Evolutionary conservation across 1,140 invertebrate species (phyloP), one percentile per base, ranked within the genome.

Genomic region (Micrasema minimum): DNA sequence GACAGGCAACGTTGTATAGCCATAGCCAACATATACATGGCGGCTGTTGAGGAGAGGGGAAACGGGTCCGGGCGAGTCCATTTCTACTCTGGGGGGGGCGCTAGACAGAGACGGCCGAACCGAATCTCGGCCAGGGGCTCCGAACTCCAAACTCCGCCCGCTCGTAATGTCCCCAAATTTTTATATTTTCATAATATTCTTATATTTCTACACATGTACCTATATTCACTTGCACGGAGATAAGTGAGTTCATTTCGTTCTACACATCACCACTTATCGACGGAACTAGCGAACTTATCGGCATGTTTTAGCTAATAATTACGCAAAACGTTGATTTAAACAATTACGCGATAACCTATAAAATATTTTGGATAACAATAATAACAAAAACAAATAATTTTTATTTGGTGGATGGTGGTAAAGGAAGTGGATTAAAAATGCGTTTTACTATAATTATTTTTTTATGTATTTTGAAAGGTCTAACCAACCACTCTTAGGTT

Each of bases 1-100:
- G 82, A 82, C 79, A 83, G 81, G 83, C 82, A 83, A 83, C 82
- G 83, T 80, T 81, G 81, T 83, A 82, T 82, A 82, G 81, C 76
- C 78, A 82, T 82, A 82, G 81, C 76, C 78, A 78, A 77, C 77
- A 78, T 79, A 76, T 76, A 77, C 72, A 75, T 78, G 80, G 78
- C 78, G 80, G 79, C 79, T 77, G 80, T 79, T 80, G 81, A 68
- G 69, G 72, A 57, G 62, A 12, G 50, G 62, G 71, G 31, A 31
- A 35, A 22, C 37, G 55, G 51, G 66, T n/a, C 37, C 43, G 66
- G 55, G 53, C 66, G 53, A 48, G 51, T 59, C 66, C 41, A 61
- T 31, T 31, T 31, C 38, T 35, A 7, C 53, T 26, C 48, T 37
- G 31, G 46, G 46, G 66, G 57, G 31, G 46, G 67, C 18, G 41